Conservation (phyloP, 2,888 invertebrate species). For the Troglohyphantes excavatus region DNA sequence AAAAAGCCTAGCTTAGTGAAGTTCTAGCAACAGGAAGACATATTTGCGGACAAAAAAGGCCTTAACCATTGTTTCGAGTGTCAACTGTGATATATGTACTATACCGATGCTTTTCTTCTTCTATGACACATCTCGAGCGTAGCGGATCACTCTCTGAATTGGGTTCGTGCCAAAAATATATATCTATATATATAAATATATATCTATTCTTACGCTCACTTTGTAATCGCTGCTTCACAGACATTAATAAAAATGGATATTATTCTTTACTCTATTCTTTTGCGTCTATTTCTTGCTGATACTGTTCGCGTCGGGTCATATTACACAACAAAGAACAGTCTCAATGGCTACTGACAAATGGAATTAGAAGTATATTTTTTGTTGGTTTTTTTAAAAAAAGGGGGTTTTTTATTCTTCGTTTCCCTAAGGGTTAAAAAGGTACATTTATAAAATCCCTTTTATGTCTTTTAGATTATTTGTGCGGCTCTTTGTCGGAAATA, state of each 20-base stretch:
- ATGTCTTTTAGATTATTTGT: too few relatives aligned
- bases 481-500: too few relatives aligned
- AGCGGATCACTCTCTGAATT: constrained; percentile 72
- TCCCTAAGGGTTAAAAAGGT: too few relatives aligned
- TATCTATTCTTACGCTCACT: constrained; percentile 73
- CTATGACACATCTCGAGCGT: constrained; percentile 68
- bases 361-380: too few relatives aligned
- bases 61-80: constrained; percentile 74
- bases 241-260: constrained; percentile 76
- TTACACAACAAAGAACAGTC: background rate
- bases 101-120: constrained; percentile 72
- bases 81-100: constrained; percentile 76
- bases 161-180: constrained; percentile 75
- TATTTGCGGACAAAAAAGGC: constrained; percentile 66
- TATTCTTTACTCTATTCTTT: constrained; percentile 71
- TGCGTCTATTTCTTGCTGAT: constrained; percentile 16
- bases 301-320: background rate
- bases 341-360: background rate
- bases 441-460: too few relatives aligned
- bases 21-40: constrained; percentile 50
- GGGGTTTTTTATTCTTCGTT: too few relatives aligned
- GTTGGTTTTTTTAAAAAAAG: too few relatives aligned
- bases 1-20: constrained; percentile 36
- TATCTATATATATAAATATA: constrained; percentile 52
- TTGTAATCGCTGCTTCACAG: constrained; percentile 77